These are phyloP conservation scores for Myotis planiceps DNA, from an alignment of 2,797 vertebrate genomes.

Conservation along the genomic window DNA sequence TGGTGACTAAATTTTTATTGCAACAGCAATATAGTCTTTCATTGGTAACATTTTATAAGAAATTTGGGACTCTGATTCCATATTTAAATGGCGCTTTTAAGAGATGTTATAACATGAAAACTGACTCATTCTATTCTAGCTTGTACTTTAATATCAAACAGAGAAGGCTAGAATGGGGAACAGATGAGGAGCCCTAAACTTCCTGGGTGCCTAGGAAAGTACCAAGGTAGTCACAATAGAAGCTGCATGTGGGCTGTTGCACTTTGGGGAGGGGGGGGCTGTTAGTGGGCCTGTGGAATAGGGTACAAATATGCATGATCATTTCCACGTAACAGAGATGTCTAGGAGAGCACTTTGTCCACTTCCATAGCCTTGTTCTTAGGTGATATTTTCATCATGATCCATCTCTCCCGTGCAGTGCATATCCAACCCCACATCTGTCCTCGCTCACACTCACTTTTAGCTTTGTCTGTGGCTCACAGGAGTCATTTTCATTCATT, in stretches of 20 bases:
- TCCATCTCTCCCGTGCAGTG: neutral
- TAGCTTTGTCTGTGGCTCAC: neutral
- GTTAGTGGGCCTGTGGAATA: neutral
- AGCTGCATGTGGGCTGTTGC: neutral
- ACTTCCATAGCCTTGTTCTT: neutral
- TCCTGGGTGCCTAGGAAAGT: neutral
- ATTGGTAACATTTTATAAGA: neutral
- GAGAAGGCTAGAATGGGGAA: neutral
- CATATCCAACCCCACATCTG: neutral
- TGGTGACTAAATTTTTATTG: neutral
- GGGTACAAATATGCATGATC: neutral
- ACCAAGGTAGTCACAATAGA: neutral
- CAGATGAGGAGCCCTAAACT: neutral
- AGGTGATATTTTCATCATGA: neutral
- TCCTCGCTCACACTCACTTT: neutral
- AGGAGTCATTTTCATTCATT: neutral
- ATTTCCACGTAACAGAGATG: neutral
- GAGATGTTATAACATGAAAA: neutral
- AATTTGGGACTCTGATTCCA: neutral
- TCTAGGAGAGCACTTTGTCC: neutral
- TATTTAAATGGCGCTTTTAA: constrained; percentile 15
- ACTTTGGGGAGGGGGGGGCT: fast-evolving
- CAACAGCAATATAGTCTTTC: neutral
- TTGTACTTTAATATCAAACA: constrained; percentile 1
- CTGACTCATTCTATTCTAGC: neutral